These are phyloP conservation scores for Elysia chlorotica DNA, from an alignment of 1,140 invertebrate genomes.

Conservation along the genomic window DNA sequence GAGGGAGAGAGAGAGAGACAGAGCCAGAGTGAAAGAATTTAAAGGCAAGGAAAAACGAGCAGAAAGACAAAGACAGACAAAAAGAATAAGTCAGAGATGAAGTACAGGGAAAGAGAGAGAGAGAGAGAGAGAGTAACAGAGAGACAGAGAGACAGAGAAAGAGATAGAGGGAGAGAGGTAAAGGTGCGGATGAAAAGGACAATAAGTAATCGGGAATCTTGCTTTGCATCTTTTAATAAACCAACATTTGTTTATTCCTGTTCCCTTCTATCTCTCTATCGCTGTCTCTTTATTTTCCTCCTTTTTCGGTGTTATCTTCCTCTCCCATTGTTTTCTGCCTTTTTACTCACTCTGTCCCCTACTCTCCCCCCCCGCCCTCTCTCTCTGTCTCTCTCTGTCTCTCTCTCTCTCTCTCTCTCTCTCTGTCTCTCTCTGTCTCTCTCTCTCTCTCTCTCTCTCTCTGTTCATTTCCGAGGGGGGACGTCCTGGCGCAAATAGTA, in stretches of 20 bases:
- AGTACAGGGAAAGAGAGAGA: no score
- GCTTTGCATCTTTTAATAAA: not conserved
- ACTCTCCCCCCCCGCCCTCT: not conserved
- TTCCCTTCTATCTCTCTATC: not conserved
- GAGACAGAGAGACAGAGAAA: no score
- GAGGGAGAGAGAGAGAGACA: no score
- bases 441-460: not conserved
- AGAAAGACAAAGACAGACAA: no score
- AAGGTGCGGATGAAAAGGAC: no score
- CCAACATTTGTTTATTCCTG: not conserved
- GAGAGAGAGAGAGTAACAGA: no score
- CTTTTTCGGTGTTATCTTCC: not conserved
- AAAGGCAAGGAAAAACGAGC: no score
- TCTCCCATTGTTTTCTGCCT: not conserved
- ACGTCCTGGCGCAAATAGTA: no score
- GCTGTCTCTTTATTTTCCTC: not conserved
- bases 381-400: not conserved
- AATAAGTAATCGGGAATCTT: not conserved
- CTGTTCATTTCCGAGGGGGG: no score
- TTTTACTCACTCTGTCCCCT: not conserved
- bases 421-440: not conserved
- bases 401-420: not conserved
- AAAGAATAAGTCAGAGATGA: no score
- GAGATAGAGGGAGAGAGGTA: no score
- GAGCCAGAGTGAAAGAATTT: no score